Percentiles rank a stretch among this genome's conserved stretches.
phyloP scores from a whole-genome alignment of 2,888 invertebrate species.

The Anaspis maculata region DNA sequence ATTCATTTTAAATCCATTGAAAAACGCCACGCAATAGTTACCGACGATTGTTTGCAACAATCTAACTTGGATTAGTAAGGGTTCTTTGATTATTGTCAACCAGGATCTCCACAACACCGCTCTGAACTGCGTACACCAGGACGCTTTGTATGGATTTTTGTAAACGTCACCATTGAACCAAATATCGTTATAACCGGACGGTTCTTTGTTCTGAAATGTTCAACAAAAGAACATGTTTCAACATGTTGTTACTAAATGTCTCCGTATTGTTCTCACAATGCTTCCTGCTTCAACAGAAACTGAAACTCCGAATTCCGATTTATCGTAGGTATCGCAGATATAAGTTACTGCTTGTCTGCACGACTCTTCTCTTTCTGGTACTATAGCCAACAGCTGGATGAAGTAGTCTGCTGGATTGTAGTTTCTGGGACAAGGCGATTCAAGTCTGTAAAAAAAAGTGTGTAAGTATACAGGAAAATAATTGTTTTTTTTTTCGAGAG shows the following conservation, averaged over 20 bases:
- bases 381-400: constrained; percentile 79
- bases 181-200: constrained; percentile 21
- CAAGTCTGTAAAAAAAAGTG: constrained; percentile 60
- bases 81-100: constrained; percentile 83
- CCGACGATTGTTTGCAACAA: constrained; percentile 82
- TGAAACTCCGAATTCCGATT: constrained; percentile 54
- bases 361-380: constrained; percentile 73
- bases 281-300: constrained; percentile 51
- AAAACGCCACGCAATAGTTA: no score
- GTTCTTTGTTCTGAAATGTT: constrained; percentile 10
- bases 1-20: not conserved
- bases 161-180: constrained; percentile 25
- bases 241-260: no score
- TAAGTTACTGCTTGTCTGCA: constrained; percentile 71
- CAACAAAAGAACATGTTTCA: not conserved
- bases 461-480: no score
- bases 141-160: constrained; percentile 63
- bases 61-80: constrained; percentile 81
- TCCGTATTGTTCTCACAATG: constrained; percentile 30
- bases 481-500: no score
- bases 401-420: constrained; percentile 94
- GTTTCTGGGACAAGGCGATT: constrained; percentile 77
- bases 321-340: constrained; percentile 69
- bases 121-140: constrained; percentile 80
- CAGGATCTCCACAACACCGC: constrained; percentile 88